Evolutionary conservation across 2,113 vertebrate species (phyloP).

Genomic region (Pedetes capensis): DNA sequence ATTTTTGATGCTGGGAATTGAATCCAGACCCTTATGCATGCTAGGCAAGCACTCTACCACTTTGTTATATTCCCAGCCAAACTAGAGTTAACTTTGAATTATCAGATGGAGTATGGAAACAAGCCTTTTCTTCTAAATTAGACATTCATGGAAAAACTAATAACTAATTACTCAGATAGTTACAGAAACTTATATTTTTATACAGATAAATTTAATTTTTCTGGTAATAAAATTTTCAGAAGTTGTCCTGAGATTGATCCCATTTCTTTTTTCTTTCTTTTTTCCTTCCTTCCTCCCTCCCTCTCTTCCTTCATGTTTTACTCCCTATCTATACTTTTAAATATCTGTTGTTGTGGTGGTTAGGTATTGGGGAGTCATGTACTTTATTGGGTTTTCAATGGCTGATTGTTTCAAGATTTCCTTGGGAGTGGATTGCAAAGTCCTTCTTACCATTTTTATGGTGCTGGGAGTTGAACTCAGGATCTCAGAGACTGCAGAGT

Average conservation of each 20-base stretch:
- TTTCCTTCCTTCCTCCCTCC: neutral
- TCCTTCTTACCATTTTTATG: too few species aligned
- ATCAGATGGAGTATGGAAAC: neutral
- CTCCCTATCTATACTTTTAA: neutral
- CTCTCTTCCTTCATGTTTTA: neutral
- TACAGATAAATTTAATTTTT: neutral
- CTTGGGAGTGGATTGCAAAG: too few species aligned
- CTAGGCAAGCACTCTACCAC: too few species aligned
- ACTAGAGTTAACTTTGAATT: neutral
- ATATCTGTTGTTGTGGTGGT: too few species aligned
- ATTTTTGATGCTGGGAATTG: neutral
- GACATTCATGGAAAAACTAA: conserved; percentile 24
- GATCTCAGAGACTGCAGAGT: too few species aligned
- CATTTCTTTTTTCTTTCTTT: neutral
- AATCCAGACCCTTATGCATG: neutral
- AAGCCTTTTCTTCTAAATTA: neutral
- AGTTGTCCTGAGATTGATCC: neutral
- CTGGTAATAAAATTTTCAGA: conserved; percentile 10
- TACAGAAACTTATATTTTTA: neutral
- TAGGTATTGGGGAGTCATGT: too few species aligned
- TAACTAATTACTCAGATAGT: neutral
- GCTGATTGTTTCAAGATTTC: too few species aligned
- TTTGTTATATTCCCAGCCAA: neutral
- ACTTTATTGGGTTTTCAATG: too few species aligned
- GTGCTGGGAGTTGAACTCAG: too few species aligned